Base-by-base conservation (phyloP, 2,888 invertebrate genomes). In the Agonopterix subpropinquella region DNA sequence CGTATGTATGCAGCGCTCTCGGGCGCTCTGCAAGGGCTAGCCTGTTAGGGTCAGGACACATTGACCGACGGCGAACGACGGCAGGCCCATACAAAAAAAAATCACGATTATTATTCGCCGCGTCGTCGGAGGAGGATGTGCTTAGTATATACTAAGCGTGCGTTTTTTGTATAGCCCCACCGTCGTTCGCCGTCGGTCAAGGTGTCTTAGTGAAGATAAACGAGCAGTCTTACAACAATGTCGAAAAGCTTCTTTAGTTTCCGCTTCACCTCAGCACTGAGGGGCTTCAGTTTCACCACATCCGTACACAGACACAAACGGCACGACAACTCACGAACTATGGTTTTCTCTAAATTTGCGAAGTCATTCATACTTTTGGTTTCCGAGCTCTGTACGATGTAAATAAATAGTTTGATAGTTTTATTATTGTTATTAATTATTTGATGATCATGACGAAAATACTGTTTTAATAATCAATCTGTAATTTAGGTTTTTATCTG, bases 321-420 rank as follows among this genome's bases (percentile, higher is more conserved):
- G 65, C 88, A 88, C 15, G 88, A 81, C 54, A 87, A 67, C 66
- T 88, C 88, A 47, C 87, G 83, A 50, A 88, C 85, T 66, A 87
- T 81, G 49, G 70, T 75, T 72, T 85, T 87, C 56, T 86, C 88
- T 41, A 86, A 75, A 67, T 61, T 74, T 10, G 65, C 58, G 67
- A 81, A 86, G 67, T 88, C 85, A 62, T 87, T 78, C 87, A 86
- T 88, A 67, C 28, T 45, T 45, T 45, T 45, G 42, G 15, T 47
- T 51, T 52, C 50, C 41, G 13, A 3, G 9, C n/a, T 39, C 39
- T 39, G 8, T 18, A 43, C 28, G 28, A 9, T 43, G 28, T 4
- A 44, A 44, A 44, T 28, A 41, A 11, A 5, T 41, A 43, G 36
- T 36, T 42, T 44, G 42, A 11, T 39, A 44, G 11, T n/a, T 44